Base-by-base conservation (phyloP, 2,797 vertebrate genomes). In the Aldrovandia affinis region DNA sequence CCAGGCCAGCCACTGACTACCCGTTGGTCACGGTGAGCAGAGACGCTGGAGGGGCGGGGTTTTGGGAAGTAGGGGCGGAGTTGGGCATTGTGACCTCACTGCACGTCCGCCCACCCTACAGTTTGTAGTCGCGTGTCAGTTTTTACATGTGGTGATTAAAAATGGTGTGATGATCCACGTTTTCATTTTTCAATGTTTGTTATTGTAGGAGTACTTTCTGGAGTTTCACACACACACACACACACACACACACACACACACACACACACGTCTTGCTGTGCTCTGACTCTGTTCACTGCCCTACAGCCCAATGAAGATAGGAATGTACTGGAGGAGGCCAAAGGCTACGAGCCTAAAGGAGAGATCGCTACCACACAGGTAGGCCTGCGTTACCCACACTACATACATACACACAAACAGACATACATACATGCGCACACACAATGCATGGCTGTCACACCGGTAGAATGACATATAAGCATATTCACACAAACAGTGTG, bases 261-360 rank as follows among this genome's bases (percentile, higher is more conserved):
- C 63, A 33, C 63, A 70, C 33, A 70, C 30, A 39, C 33, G 25
- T 28, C 6, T 12, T 47, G 30, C 65, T 44, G 22, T 47, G 22
- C n/a, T 44, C 73, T 77, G 22, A 77, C 61, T n/a, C 20, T 57
- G 25, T 57, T 81, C 78, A 50, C 14, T 77, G 22, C 54, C 15
- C 22, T 52, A 39, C 85, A 99, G 98, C 97, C 96, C 89, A 99
- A 99, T 87, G 98, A 99, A 96, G 98, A 99, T 89, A 96, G 98
- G 89, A 99, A 98, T 85, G 94, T 99, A 87, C 94, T 98, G 65
- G 97, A 99, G 89, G 98, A 99, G 92, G 97, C 97, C 83, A 96
- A 95, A 92, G 95, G 95, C 80, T 99, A 97, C 75, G 93, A 96
- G 84, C 94, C 95, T 28, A 95, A 94, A 88, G 95, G 89, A 88